Percentiles rank a stretch among this genome's conserved stretches.
phyloP scores from a whole-genome alignment of 35 echinoderm and acorn worm species.

The Eucidaris tribuloides region DNA sequence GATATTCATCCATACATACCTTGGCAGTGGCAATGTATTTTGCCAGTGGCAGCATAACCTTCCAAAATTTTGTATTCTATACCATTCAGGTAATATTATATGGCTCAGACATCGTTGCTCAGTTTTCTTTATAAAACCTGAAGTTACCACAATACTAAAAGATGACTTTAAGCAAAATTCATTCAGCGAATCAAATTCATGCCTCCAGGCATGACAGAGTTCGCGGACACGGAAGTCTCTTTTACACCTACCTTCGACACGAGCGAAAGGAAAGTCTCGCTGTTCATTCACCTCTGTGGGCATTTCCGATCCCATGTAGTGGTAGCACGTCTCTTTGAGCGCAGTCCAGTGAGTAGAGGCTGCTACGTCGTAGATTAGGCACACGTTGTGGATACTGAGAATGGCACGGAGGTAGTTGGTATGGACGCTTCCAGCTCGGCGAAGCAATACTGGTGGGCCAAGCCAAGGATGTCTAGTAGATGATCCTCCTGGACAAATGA shows the following conservation, averaged over 20 bases:
- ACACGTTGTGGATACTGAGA: conserved; percentile 93
- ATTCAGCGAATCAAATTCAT: too few species aligned
- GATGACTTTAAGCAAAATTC: too few species aligned
- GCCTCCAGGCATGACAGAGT: too few species aligned
- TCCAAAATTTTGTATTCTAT: too few species aligned
- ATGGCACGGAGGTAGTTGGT: conserved; percentile 86
- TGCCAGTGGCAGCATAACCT: too few species aligned
- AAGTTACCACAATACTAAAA: too few species aligned
- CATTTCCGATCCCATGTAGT: conserved; percentile 93
- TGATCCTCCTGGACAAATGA: conserved; percentile 75
- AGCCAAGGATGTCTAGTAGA: conserved; percentile 76
- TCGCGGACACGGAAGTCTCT: too few species aligned
- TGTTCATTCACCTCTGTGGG: conserved; percentile 84
- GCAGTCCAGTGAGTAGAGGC: conserved; percentile 63
- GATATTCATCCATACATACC: too few species aligned
- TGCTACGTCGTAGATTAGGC: conserved; percentile 97
- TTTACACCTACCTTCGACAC: conserved; percentile 73
- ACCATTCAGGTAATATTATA: too few species aligned
- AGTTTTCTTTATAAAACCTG: too few species aligned
- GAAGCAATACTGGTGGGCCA: conserved; percentile 97
- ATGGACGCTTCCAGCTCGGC: conserved; percentile 88
- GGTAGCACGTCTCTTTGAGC: conserved; percentile 89
- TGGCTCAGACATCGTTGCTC: too few species aligned
- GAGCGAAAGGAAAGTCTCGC: conserved; percentile 81
- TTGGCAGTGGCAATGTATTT: too few species aligned